phyloP scores from a whole-genome alignment of 2,113 vertebrate genomes.

The Oryctolagus cuniculus region DNA sequence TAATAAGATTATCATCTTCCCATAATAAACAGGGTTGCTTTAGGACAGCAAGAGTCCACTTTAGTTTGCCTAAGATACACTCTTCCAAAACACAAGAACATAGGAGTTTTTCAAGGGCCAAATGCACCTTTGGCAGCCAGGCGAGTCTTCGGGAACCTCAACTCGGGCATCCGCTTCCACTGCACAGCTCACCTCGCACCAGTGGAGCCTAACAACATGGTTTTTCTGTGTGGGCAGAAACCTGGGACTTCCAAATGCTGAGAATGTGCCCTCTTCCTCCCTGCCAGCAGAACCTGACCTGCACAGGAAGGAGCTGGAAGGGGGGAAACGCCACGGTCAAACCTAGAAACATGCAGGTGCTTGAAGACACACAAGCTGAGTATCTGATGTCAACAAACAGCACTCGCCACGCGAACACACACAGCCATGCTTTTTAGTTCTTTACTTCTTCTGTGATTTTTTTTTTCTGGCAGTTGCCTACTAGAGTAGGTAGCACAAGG shows the following conservation, averaged over 20 bases:
- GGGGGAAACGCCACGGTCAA: neutral
- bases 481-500: neutral
- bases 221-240: conserved; percentile 70
- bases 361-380: conserved; percentile 51
- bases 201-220: conserved; percentile 55
- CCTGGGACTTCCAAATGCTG: conserved; percentile 68
- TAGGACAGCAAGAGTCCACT: conserved; percentile 26
- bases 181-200: conserved; percentile 55
- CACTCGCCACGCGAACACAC: neutral
- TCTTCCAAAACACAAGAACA: conserved; percentile 55
- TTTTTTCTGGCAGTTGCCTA: neutral
- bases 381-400: neutral
- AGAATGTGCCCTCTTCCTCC: conserved; percentile 43
- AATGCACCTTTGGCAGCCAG: conserved; percentile 69
- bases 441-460: conserved; percentile 30
- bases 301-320: conserved; percentile 66
- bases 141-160: conserved; percentile 55
- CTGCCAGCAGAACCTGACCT: conserved; percentile 42
- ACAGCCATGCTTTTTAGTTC: neutral
- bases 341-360: neutral
- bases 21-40: conserved; percentile 55
- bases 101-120: conserved; percentile 61
- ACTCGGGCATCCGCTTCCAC: conserved; percentile 8
- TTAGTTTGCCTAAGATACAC: neutral
- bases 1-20: conserved; percentile 30